These are phyloP conservation scores for Eudasyphora cyanicolor DNA, from an alignment of 2,888 invertebrate genomes.

Conservation along the genomic window DNA sequence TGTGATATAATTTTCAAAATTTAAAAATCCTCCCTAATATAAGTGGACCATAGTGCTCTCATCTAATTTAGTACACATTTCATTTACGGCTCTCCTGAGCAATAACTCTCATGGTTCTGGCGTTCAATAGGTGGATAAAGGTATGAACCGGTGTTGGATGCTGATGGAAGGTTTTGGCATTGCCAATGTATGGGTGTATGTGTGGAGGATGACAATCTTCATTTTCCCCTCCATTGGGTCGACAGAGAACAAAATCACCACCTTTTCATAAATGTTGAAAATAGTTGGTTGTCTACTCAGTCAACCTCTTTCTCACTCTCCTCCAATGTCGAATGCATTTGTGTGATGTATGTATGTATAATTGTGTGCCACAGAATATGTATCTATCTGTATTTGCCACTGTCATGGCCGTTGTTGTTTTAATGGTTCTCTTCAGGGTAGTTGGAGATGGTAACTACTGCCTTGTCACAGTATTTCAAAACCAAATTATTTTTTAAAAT, in stretches of 20 bases:
- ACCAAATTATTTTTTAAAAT: too few species aligned
- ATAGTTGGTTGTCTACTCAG: constrained; percentile 20
- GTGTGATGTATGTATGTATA: not conserved
- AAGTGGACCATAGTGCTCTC: not conserved
- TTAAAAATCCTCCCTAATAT: too few species aligned
- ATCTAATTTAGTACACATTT: not conserved
- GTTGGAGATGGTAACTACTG: constrained; percentile 35
- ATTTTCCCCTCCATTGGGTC: not conserved
- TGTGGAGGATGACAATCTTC: not conserved
- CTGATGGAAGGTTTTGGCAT: not conserved
- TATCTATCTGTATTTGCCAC: too few species aligned
- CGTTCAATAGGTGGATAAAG: not conserved
- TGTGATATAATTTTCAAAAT: too few species aligned
- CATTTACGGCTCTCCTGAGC: not conserved
- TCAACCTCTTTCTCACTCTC: not conserved
- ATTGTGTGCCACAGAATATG: not conserved
- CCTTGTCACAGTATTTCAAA: not conserved
- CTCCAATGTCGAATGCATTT: not conserved
- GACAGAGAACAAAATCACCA: constrained; percentile 53
- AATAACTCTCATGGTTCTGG: not conserved
- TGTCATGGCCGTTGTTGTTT: not conserved
- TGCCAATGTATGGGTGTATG: not conserved
- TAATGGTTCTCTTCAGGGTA: not conserved
- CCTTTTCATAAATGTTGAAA: constrained; percentile 43
- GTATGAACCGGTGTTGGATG: too few species aligned